Evolutionary conservation across 1,140 invertebrate species (phyloP).

Genomic region (Oryzaephilus surinamensis): DNA sequence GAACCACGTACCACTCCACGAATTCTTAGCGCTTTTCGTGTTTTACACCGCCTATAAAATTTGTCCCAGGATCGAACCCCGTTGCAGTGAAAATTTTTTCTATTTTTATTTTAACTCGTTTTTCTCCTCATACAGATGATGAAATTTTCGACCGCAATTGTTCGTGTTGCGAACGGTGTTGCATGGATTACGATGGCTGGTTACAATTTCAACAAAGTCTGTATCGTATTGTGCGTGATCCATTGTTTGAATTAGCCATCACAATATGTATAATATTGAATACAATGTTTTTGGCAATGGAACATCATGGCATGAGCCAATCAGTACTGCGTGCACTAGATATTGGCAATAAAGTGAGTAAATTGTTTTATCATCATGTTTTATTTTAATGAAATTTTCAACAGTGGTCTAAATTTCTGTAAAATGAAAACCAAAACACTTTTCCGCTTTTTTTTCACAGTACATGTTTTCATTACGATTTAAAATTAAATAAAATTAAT

Average conservation of each 20-base stretch:
- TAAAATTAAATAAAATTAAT: too few relatives aligned
- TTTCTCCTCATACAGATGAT: too few relatives aligned
- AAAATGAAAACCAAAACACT: too few relatives aligned
- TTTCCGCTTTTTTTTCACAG: too few relatives aligned
- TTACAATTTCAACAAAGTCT: conserved; percentile 71
- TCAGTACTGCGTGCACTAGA: conserved; percentile 69
- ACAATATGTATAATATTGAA: conserved; percentile 84
- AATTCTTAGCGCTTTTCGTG: too few relatives aligned
- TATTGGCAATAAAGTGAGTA: conserved; percentile 70
- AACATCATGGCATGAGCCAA: conserved; percentile 86
- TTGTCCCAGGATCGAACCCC: too few relatives aligned
- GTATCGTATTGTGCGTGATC: conserved; percentile 72
- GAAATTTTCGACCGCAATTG: conserved; percentile 72
- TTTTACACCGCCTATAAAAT: too few relatives aligned
- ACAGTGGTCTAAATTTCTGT: too few relatives aligned
- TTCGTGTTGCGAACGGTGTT: conserved; percentile 70
- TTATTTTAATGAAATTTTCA: neutral
- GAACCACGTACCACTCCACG: too few relatives aligned
- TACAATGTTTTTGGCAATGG: conserved; percentile 78
- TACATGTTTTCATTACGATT: too few relatives aligned
- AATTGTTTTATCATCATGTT: neutral
- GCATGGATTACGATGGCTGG: conserved; percentile 76
- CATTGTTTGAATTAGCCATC: conserved; percentile 79
- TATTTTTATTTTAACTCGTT: too few relatives aligned
- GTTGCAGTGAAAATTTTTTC: too few relatives aligned